Base-by-base conservation (phyloP, 1,140 invertebrate genomes). In the Drosophila bifasciata region DNA sequence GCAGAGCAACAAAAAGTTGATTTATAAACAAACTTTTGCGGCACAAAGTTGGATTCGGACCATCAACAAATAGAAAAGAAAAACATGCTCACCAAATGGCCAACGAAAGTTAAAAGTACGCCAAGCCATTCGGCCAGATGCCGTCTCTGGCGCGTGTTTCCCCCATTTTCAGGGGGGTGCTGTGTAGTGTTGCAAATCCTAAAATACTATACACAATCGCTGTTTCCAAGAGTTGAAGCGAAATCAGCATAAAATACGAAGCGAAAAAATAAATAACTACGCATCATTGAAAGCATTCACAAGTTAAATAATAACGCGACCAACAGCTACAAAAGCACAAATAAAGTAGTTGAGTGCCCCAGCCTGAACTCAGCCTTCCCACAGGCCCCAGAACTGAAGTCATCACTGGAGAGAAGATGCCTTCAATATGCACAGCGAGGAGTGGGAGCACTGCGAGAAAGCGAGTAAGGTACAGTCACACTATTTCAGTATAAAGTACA, bases 21-120 rank as follows among this genome's bases (percentile, higher is more conserved):
- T 84, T 84, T 85, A 85, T 85, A 84, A 84, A 85, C 76, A 85
- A 84, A 84, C 79, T 84, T 84, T 55, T 84, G 80, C 61, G 58
- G 61, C 76, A 71, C 60, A 62, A 85, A 84, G 61, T 79, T 84
- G 49, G 76, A 66, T 70, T 75, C 71, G 70, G 68, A 68, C 76
- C 71, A 55, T 76, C 70, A 84, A 70, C 76, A 84, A 83, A 84
- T 77, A 68, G 23, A 53, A 58, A 71, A 76, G 60, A 72, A 60
- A 77, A 72, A 49, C 74, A 73, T 72, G 51, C 75, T 66, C 56
- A 45, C 61, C 68, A 84, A 84, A 84, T 85, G 80, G 70, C 75
- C 76, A 85, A 64, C 61, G 43, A 79, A 83, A 84, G 76, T 76
- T 83, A 76, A 64, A 81, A 79, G 61, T 67, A 60, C 68, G 55